Conservation (phyloP, 2,888 invertebrate genomes). For the Himalopsyche tibetana region DNA sequence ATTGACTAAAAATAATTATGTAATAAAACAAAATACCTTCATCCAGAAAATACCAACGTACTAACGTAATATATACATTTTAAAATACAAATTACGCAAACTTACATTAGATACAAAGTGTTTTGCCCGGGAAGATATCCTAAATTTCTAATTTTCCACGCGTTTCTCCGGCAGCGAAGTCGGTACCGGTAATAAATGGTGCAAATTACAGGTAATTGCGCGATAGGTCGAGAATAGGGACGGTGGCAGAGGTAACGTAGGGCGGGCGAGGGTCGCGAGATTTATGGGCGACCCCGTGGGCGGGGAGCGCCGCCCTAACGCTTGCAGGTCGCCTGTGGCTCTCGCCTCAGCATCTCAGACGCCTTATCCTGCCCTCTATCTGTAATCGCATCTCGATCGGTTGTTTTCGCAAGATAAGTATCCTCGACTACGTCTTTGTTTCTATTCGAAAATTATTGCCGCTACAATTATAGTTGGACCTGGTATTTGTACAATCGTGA, state of each 20-base stretch:
- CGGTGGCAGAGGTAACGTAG: slow-evolving; percentile 44
- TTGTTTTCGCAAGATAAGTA: not conserved
- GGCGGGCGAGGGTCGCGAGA: slow-evolving; percentile 56
- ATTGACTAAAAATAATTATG: not conserved
- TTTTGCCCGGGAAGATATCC: slow-evolving; percentile 49
- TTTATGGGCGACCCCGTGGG: slow-evolving; percentile 58
- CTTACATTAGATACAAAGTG: slow-evolving; percentile 45
- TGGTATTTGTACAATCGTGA: not conserved
- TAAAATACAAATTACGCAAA: slow-evolving; percentile 28
- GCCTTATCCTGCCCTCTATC: slow-evolving; percentile 30
- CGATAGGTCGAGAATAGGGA: slow-evolving; percentile 53
- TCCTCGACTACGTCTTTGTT: not conserved
- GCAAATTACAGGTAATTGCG: slow-evolving; percentile 65
- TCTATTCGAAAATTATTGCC: not conserved
- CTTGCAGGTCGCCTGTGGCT: slow-evolving; percentile 25
- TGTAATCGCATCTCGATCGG: slow-evolving; percentile 21
- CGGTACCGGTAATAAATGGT: slow-evolving; percentile 61
- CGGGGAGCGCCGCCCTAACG: slow-evolving; percentile 6
- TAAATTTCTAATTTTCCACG: slow-evolving; percentile 50
- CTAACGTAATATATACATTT: not conserved
- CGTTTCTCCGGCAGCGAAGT: slow-evolving; percentile 52
- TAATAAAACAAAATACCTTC: not conserved
- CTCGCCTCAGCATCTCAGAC: slow-evolving; percentile 15
- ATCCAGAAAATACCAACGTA: not conserved
- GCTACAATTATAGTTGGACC: not conserved